Conservation (phyloP, 2,888 invertebrate species). For the Saturnia pavonia region DNA sequence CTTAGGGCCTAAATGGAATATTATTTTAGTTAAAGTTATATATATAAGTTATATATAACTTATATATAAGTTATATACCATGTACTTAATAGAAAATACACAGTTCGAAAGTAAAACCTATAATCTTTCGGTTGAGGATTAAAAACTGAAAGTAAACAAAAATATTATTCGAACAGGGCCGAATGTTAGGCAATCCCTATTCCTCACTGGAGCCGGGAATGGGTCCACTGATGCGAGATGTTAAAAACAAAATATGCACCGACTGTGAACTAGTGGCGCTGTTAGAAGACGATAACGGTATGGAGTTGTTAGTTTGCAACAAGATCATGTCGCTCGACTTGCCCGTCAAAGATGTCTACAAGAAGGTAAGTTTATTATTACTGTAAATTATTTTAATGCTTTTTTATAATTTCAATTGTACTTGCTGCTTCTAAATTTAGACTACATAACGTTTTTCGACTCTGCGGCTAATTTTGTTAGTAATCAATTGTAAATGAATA, state of each 20-base stretch:
- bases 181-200: constrained; percentile 99
- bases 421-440: background rate
- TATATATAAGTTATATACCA: no score
- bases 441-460: background rate
- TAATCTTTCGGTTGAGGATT: no score
- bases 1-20: no score
- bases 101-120: no score
- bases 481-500: no score
- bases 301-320: constrained; percentile 98
- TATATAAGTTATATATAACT: no score
- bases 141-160: background rate
- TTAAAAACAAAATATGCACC: constrained; percentile 99
- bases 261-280: constrained; percentile 99
- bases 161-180: constrained; percentile 82
- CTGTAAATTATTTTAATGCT: background rate
- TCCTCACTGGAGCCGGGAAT: constrained; percentile 96
- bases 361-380: constrained; percentile 75
- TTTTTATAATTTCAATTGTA: background rate
- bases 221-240: constrained; percentile 98
- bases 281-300: constrained; percentile 98
- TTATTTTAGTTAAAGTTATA: no score
- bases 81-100: no score
- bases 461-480: no score
- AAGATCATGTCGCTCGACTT: constrained; percentile 98
- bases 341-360: constrained; percentile 95